Evolutionary conservation across 2,113 vertebrate genomes (phyloP), one percentile per base, ranked within the genome.

Genomic region (Orientallactaga bullata): DNA sequence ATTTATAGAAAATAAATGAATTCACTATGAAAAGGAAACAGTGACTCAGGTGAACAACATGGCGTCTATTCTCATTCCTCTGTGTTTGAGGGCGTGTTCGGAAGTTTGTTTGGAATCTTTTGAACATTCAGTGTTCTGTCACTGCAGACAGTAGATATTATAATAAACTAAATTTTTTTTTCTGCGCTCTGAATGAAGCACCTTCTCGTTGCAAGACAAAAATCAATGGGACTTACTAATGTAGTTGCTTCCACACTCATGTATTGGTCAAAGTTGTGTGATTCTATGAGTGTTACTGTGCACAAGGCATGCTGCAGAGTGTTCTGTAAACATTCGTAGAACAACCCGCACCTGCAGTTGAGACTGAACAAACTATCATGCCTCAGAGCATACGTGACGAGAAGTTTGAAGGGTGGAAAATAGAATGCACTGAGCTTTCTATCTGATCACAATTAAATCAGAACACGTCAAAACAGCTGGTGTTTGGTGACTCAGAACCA

Each of bases 401-500:
- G 91, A 82, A 35, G 77, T 96, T 94, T 87, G 55, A 84, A 98
- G 83, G 60, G 30, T 69, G 71, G 88, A 88, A 91, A 94, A 58
- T 77, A 66, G 58, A 95, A 81, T 91, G 11, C 68, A 78, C 74
- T 60, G 61, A 78, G 87, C 79, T 95, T 97, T 95, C 96, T 88
- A 89, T 3, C 11, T 3, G 93, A 96, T 97, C 96, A 80, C 66
- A 85, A 87, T 97, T 93, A 95, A 92, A 97, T 96, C 84, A 89
- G 97, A 95, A 82, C 91, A 95, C 90, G 94, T 97, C 90, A 39
- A 90, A 98, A 94, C 96, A 97, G 95, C 96, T 97, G 95, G 39
- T 91, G 69, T 86, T 60, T 91, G 93, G 95, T 96, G 97, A 96
- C 96, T 97, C 94, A 96, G 86, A 94, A 76, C 97, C 95, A 96